Conservation (phyloP, 2,113 vertebrate genomes). For the Equus przewalskii region DNA sequence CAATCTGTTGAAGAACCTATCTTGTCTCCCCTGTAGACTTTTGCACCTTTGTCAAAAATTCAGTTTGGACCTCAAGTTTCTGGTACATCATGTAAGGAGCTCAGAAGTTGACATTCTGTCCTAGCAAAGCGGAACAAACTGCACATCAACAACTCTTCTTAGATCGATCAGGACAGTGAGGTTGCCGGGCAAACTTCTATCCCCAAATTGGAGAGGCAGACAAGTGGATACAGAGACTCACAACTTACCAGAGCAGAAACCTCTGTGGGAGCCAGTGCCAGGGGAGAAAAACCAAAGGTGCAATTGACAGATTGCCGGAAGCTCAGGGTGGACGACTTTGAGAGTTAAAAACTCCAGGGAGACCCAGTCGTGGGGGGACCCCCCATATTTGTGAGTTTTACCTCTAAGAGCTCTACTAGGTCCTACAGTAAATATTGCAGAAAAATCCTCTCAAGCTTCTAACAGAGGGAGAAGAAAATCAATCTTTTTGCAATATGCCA, state of each 20-base stretch:
- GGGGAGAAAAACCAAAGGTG: not conserved
- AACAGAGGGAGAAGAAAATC: not conserved
- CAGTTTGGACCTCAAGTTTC: not conserved
- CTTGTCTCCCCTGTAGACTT: not conserved
- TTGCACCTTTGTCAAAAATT: not conserved
- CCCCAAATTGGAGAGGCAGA: not conserved
- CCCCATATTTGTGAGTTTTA: not conserved
- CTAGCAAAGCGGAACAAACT: not conserved
- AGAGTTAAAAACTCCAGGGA: not conserved
- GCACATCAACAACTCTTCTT: not conserved
- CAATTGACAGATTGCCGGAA: not conserved
- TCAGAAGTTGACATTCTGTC: not conserved
- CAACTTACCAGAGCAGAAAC: not conserved
- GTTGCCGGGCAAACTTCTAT: not conserved
- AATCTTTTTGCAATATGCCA: not conserved
- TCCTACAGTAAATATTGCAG: not conserved
- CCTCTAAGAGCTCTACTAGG: not conserved
- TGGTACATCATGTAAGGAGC: not conserved
- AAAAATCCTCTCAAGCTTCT: not conserved
- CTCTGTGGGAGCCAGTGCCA: not conserved
- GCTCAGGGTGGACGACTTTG: not conserved
- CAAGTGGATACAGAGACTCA: not conserved
- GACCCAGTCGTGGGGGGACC: too few species aligned
- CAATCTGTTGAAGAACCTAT: not conserved
- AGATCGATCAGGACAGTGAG: not conserved